phyloP scores from a whole-genome alignment of 2,888 invertebrate genomes.

The Escarpia spicata region DNA sequence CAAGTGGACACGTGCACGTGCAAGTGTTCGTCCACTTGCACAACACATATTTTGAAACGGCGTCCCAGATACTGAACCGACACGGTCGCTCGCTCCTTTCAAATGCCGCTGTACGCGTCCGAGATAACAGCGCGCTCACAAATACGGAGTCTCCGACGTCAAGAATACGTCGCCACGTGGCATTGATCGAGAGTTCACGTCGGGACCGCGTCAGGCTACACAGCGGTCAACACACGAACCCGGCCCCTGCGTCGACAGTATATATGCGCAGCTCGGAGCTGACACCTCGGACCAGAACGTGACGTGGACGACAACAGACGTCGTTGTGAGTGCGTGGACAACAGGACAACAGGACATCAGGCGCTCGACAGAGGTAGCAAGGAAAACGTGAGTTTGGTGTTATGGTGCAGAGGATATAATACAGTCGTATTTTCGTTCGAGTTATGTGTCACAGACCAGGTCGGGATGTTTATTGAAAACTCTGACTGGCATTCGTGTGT shows the following conservation, averaged over 20 bases:
- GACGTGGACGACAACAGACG: background rate
- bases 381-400: background rate
- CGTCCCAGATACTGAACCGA: conserved; percentile 5
- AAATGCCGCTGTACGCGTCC: background rate
- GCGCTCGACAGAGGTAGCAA: background rate
- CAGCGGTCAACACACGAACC: background rate
- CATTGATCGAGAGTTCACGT: background rate
- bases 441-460: background rate
- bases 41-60: background rate
- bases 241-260: background rate
- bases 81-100: background rate
- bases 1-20: background rate
- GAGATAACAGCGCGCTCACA: background rate
- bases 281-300: background rate
- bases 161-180: background rate
- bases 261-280: background rate
- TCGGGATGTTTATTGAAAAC: background rate
- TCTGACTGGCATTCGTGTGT: background rate
- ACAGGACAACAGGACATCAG: background rate
- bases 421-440: background rate
- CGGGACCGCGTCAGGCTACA: background rate
- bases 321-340: background rate
- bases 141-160: background rate
- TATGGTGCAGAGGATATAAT: background rate
- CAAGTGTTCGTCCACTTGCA: background rate